A percentile compares a stretch with the other conserved stretches of the same genome.
Evolutionary conservation across 2,113 vertebrate genomes (phyloP).

Genomic region (Prionailurus bengalensis): DNA sequence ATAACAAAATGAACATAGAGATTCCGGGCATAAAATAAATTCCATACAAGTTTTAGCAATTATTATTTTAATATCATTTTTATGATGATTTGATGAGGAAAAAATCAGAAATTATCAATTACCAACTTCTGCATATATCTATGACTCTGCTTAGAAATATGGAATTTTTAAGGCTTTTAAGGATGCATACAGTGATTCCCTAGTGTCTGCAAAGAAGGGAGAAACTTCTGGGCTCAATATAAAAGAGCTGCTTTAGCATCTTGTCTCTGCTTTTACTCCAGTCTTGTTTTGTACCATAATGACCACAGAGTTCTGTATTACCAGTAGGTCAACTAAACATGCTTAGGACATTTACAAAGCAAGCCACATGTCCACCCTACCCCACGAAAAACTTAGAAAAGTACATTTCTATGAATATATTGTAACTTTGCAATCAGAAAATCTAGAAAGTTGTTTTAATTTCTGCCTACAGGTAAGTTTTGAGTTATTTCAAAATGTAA

Average conservation of each 20-base stretch:
- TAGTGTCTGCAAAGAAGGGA: not conserved
- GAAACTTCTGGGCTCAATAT: not conserved
- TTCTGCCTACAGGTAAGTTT: not conserved
- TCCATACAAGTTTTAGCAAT: not conserved
- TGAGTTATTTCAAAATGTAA: conserved; percentile 2
- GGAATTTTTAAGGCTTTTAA: not conserved
- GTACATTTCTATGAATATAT: not conserved
- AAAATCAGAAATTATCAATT: not conserved
- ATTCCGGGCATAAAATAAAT: not conserved
- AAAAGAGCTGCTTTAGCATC: not conserved
- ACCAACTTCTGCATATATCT: not conserved
- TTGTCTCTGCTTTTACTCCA: not conserved
- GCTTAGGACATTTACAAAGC: not conserved
- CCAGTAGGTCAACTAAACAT: not conserved
- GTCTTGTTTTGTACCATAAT: not conserved
- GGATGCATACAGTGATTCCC: not conserved
- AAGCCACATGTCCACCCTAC: not conserved
- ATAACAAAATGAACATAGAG: not conserved
- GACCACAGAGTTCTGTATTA: not conserved
- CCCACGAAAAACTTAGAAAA: not conserved
- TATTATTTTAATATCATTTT: not conserved
- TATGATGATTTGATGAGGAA: not conserved
- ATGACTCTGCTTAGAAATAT: not conserved
- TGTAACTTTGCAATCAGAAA: conserved; percentile 23
- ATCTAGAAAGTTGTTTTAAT: not conserved